phyloP scores from a whole-genome alignment of 2,888 invertebrate species.

The Cartodere bifasciata region DNA sequence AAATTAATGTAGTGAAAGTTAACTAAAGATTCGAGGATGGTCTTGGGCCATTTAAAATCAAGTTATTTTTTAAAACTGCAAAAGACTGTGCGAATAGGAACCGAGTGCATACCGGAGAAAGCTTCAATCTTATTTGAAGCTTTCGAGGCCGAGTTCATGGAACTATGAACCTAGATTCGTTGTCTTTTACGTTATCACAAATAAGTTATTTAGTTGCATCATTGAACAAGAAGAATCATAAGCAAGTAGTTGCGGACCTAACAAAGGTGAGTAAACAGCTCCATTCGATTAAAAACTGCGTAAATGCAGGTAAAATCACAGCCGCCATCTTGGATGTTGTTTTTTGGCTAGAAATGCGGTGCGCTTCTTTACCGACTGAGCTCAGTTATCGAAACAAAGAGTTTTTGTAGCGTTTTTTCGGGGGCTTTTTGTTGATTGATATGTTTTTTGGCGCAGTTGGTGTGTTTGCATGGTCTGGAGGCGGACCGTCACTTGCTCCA shows the following conservation, averaged over 20 bases:
- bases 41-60: slow-evolving; percentile 36
- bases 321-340: slow-evolving; percentile 27
- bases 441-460: slow-evolving; percentile 48
- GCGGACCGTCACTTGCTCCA: slow-evolving; percentile 94
- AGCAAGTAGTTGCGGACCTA: slow-evolving; percentile 79
- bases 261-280: slow-evolving; percentile 63
- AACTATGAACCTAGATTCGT: slow-evolving; percentile 99
- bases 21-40: slow-evolving; percentile 36
- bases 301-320: slow-evolving; percentile 18
- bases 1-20: slow-evolving; percentile 29
- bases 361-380: slow-evolving; percentile 23
- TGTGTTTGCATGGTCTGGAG: slow-evolving; percentile 86
- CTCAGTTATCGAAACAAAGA: slow-evolving; percentile 26
- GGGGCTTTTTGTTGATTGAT: slow-evolving; percentile 18
- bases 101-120: slow-evolving; percentile 70
- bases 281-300: neutral
- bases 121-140: slow-evolving; percentile 92
- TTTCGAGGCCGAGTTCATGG: slow-evolving; percentile 75
- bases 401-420: slow-evolving; percentile 27
- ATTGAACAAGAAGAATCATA: slow-evolving; percentile 92
- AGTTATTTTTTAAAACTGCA: slow-evolving; percentile 33
- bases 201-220: slow-evolving; percentile 94
- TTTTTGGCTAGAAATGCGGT: slow-evolving; percentile 11
- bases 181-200: slow-evolving; percentile 97
- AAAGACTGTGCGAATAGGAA: slow-evolving; percentile 39